phyloP scores from a whole-genome alignment of 2,113 vertebrate genomes.

The Elgaria multicarinata region DNA sequence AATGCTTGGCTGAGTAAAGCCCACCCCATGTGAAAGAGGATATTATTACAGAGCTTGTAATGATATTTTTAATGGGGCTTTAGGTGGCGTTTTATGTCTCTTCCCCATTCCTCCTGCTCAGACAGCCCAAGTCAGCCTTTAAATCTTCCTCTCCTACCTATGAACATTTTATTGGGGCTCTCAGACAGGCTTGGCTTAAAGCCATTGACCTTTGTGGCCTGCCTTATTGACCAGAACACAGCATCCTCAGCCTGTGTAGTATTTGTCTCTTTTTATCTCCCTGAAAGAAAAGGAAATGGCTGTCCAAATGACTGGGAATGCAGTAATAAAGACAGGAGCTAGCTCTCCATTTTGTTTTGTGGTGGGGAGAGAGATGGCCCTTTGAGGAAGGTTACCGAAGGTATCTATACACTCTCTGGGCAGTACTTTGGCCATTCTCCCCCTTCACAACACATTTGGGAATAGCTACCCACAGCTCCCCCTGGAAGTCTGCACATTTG shows the following conservation, averaged over 20 bases:
- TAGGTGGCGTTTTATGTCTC: constrained; percentile 64
- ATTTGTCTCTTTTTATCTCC: constrained; percentile 68
- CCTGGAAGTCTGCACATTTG: constrained; percentile 17
- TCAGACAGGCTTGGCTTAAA: constrained; percentile 70
- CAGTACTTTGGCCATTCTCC: constrained; percentile 34
- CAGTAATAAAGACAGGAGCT: constrained; percentile 70
- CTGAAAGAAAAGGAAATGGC: constrained; percentile 74
- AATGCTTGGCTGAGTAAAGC: constrained; percentile 74
- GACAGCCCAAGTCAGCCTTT: constrained; percentile 62
- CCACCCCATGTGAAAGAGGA: constrained; percentile 56
- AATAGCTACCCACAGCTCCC: not conserved
- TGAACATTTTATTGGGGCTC: constrained; percentile 77
- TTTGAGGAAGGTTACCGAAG: constrained; percentile 48
- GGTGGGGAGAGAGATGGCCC: constrained; percentile 9
- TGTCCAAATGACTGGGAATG: constrained; percentile 69
- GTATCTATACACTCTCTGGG: constrained; percentile 22
- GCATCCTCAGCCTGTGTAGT: constrained; percentile 72
- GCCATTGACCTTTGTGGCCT: constrained; percentile 78
- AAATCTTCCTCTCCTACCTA: constrained; percentile 72
- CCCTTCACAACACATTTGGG: constrained; percentile 26
- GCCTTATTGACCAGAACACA: constrained; percentile 76
- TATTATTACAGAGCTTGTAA: constrained; percentile 51
- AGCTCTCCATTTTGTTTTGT: constrained; percentile 47
- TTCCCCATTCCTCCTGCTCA: constrained; percentile 58
- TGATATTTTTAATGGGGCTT: constrained; percentile 69